Conservation (phyloP, 2,113 vertebrate species). For the Poicephalus meyeri region DNA sequence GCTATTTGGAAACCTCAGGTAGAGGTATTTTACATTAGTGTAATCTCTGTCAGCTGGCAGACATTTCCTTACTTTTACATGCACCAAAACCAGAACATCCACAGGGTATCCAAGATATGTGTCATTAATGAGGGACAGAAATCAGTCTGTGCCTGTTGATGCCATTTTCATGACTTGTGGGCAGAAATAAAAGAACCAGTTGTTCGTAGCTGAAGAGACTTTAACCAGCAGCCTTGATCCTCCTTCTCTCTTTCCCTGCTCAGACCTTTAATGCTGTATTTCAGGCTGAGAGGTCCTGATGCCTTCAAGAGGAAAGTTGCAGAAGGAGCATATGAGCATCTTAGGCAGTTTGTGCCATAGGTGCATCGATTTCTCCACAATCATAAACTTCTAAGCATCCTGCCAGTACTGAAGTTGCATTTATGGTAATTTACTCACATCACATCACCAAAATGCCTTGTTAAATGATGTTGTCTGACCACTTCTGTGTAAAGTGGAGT, state of each 20-base stretch:
- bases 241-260: too few relatives aligned
- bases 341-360: neutral
- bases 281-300: constrained; percentile 21
- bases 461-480: neutral
- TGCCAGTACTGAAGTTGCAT: neutral
- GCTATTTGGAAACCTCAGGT: constrained; percentile 10
- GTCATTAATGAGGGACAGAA: neutral
- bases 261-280: too few relatives aligned
- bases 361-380: neutral
- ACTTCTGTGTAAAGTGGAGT: neutral
- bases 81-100: neutral
- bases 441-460: neutral
- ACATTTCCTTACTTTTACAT: neutral
- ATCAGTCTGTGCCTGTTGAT: neutral
- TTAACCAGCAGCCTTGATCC: too few relatives aligned
- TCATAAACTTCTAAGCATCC: neutral
- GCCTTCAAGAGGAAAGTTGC: neutral
- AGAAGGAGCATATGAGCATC: neutral
- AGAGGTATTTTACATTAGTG: neutral
- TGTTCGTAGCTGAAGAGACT: too few relatives aligned
- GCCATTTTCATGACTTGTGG: neutral
- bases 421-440: neutral
- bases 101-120: neutral
- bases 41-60: neutral
- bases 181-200: neutral